Evolutionary conservation across 2,888 invertebrate species (phyloP).

Genomic region (Andrena minutula): DNA sequence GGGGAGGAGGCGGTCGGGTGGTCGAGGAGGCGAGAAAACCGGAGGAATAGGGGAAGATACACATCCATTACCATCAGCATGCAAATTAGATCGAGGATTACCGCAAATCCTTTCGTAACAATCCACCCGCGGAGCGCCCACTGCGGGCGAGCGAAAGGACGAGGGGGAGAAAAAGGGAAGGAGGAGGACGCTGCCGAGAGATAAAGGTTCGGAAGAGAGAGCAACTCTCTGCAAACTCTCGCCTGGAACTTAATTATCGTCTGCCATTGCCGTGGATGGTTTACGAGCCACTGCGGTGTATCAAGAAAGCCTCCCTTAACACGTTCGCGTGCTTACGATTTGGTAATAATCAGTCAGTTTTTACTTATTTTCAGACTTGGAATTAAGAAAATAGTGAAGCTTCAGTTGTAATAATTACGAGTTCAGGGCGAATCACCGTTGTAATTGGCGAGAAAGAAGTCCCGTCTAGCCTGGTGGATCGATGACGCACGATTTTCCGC

Average conservation of each 20-base stretch:
- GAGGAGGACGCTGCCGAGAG: constrained; percentile 48
- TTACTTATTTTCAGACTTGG: too few species aligned
- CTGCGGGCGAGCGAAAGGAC: constrained; percentile 24
- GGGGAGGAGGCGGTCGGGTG: constrained; percentile 31
- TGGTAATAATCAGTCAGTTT: background rate
- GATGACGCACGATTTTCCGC: constrained; percentile 2
- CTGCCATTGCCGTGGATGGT: constrained; percentile 77
- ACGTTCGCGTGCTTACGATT: background rate
- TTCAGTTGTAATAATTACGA: constrained; percentile 13
- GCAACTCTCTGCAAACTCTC: constrained; percentile 76
- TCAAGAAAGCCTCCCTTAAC: constrained; percentile 8
- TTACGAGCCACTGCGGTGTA: constrained; percentile 66
- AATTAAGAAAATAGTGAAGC: too few species aligned
- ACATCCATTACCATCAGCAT: constrained; percentile 84
- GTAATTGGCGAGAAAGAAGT: constrained; percentile 6
- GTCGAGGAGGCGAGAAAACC: constrained; percentile 70
- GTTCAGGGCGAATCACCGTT: background rate
- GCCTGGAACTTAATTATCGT: constrained; percentile 82
- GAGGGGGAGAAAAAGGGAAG: constrained; percentile 56
- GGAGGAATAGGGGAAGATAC: constrained; percentile 80
- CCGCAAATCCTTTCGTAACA: constrained; percentile 84
- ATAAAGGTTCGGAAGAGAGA: constrained; percentile 58
- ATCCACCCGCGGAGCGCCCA: constrained; percentile 73
- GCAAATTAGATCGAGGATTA: constrained; percentile 84
- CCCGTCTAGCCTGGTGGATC: background rate